Evolutionary conservation across 2,113 vertebrate species (phyloP).

Genomic region (Cynopterus brachyotis): DNA sequence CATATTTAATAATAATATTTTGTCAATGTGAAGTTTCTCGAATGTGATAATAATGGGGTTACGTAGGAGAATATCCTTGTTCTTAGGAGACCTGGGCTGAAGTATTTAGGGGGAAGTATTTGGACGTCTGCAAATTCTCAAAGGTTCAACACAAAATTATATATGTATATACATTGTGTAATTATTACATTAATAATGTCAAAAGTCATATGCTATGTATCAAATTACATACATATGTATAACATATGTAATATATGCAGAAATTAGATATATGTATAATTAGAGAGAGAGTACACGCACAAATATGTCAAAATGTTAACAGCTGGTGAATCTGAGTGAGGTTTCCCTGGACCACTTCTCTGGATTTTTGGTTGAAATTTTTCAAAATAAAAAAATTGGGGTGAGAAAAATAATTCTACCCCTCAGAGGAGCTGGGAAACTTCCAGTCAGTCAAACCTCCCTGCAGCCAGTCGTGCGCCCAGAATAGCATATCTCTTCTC

Average conservation of each 20-base stretch:
- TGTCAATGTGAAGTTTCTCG: background rate
- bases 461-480: background rate
- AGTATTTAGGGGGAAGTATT: background rate
- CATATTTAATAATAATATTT: background rate
- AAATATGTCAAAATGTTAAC: background rate
- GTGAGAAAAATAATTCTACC: background rate
- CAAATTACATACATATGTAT: no score
- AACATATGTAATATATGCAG: background rate
- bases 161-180: background rate
- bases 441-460: background rate
- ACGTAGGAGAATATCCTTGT: background rate
- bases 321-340: background rate
- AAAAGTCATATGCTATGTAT: background rate
- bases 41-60: background rate
- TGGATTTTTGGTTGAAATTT: background rate
- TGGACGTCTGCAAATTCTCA: background rate
- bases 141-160: background rate
- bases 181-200: background rate
- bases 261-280: background rate
- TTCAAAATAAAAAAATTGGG: background rate
- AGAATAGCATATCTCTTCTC: background rate
- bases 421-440: background rate
- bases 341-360: background rate
- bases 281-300: background rate
- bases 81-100: background rate